Evolutionary conservation across 2,113 vertebrate genomes (phyloP), one percentile per base, ranked within the genome.

Genomic region (Entomyzon cyanotis): DNA sequence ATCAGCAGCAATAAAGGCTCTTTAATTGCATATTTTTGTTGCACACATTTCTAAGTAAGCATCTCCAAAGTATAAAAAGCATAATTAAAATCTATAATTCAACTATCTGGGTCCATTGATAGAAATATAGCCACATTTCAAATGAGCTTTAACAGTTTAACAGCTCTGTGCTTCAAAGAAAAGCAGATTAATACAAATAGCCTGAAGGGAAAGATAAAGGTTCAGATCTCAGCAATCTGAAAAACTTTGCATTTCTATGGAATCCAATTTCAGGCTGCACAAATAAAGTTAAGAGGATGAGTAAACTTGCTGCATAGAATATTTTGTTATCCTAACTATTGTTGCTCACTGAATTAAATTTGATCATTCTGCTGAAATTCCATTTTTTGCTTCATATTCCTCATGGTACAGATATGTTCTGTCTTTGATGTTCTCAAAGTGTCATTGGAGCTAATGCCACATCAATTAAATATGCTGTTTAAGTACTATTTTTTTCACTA

Each of bases 101-200:
- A 73, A 2, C 49, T 91, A 11, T 94, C 80, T 92, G 74, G 7
- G 44, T 22, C n/a, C 69, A 95, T 69, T 95, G 88, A 73, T 91
- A 76, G 83, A 96, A 90, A 84, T 92, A 81, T 11, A 81, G 39
- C 41, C 64, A 53, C 58, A 78, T 92, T 96, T 96, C 84, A 90
- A 93, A 96, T 76, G 74, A 87, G 90, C 69, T 94, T 93, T 90
- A 94, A 87, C 58, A 82, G 69, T 90, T 93, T 97, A 93, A 96
- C 89, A 90, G 56, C 89, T 89, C 64, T 60, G 79, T 89, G 55
- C 65, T 89, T 96, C 90, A 95, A 93, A 96, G 84, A 83, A 96
- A 97, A 95, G 62, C 76, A 82, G 93, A 96, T 95, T 94, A 92
- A 93, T 95, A 92, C 56, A 95, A 95, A 96, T 89, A 95, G 90